A percentile compares a stretch with the other conserved stretches of the same genome.
Conservation (phyloP, 2,113 vertebrate species). For the Poeciliopsis retropinna region DNA sequence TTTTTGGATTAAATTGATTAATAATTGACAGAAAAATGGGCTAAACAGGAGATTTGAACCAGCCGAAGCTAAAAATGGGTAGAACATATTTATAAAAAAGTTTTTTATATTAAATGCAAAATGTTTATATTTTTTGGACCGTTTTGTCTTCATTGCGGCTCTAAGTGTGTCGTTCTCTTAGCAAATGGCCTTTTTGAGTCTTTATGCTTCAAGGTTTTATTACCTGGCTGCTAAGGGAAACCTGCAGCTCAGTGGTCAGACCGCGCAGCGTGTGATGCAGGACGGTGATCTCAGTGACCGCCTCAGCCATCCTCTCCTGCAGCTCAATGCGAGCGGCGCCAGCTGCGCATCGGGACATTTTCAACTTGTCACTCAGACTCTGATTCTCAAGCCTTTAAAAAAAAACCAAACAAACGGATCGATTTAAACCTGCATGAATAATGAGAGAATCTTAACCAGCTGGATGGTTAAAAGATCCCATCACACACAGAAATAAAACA, state of each 20-base stretch:
- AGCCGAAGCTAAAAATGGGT: too few relatives aligned
- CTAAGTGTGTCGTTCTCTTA: too few relatives aligned
- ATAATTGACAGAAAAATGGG: too few relatives aligned
- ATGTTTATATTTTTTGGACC: too few relatives aligned
- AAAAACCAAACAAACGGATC: neutral
- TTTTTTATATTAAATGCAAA: too few relatives aligned
- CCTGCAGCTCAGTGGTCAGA: slow-evolving; percentile 59
- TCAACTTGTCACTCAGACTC: slow-evolving; percentile 67
- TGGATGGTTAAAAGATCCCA: neutral
- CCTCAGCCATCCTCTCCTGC: slow-evolving; percentile 67
- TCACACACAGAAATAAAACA: too few relatives aligned
- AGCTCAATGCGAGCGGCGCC: slow-evolving; percentile 59
- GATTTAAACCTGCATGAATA: neutral
- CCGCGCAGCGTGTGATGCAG: slow-evolving; percentile 72
- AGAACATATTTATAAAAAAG: too few relatives aligned
- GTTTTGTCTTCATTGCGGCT: too few relatives aligned
- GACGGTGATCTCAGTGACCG: slow-evolving; percentile 65
- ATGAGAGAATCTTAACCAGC: neutral
- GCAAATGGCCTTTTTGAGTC: too few relatives aligned
- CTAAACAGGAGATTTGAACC: too few relatives aligned
- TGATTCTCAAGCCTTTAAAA: slow-evolving; percentile 62
- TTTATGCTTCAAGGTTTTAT: neutral
- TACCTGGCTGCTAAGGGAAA: slow-evolving; percentile 63
- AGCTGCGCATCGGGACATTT: slow-evolving; percentile 47
- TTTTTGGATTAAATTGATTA: too few relatives aligned